A percentile compares a stretch with the other conserved stretches of the same genome.
Evolutionary conservation across 2,113 vertebrate species (phyloP).

Genomic region (Willisornis vidua): DNA sequence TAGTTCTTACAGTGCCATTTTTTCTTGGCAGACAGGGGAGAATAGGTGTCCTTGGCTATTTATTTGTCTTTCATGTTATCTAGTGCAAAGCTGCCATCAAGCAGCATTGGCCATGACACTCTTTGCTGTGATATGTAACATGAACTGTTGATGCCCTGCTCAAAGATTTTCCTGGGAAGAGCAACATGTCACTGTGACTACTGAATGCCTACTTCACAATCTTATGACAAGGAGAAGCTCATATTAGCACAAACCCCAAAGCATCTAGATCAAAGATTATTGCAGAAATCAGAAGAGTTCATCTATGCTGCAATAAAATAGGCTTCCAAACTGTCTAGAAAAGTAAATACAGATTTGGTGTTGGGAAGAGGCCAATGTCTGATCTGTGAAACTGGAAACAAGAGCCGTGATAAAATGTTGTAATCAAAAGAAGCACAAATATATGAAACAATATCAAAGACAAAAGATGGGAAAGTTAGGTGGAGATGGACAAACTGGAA

Average conservation of each 20-base stretch:
- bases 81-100: not conserved
- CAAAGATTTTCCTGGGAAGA: not conserved
- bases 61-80: not conserved
- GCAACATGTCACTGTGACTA: not conserved
- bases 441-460: not conserved
- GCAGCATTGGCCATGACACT: not conserved
- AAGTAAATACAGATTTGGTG: not conserved
- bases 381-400: not conserved
- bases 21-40: not conserved
- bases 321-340: not conserved
- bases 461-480: not conserved
- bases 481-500: not conserved
- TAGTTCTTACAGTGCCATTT: not conserved
- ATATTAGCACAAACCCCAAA: not conserved
- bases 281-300: not conserved
- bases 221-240: not conserved
- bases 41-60: not conserved
- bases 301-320: not conserved
- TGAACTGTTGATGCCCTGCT: not conserved
- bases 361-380: not conserved
- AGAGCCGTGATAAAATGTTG: not conserved
- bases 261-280: not conserved
- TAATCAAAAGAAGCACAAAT: not conserved
- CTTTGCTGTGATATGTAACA: not conserved
- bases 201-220: not conserved